Percentiles rank a stretch among this genome's conserved stretches.
Conservation (phyloP, 2,888 invertebrate species). For the Ormia ochracea region DNA sequence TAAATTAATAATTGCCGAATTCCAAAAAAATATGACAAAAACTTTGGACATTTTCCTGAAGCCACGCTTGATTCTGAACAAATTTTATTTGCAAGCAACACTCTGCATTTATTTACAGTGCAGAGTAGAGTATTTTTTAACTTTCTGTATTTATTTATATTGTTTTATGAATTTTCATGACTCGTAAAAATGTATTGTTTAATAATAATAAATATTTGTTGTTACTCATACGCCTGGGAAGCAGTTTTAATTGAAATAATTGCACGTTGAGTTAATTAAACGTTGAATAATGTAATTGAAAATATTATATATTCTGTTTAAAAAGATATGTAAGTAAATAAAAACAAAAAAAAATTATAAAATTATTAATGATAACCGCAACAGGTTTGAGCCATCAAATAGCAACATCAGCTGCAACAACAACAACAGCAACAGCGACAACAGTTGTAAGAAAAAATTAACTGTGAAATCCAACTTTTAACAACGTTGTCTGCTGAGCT, state of each 20-base stretch:
- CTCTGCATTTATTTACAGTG: neutral
- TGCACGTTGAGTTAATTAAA: constrained; percentile 77
- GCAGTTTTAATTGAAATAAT: constrained; percentile 77
- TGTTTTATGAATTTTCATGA: constrained; percentile 52
- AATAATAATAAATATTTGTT: constrained; percentile 51
- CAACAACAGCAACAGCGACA: constrained; percentile 24
- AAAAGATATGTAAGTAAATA: neutral
- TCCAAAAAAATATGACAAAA: no score
- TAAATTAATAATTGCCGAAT: no score
- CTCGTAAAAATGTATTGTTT: constrained; percentile 45
- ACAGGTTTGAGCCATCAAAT: constrained; percentile 7
- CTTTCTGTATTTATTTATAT: neutral
- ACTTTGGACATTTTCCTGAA: neutral
- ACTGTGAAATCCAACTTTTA: constrained; percentile 31
- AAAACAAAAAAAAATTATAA: constrained; percentile 41
- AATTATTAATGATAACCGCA: constrained; percentile 30
- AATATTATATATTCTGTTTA: constrained; percentile 53
- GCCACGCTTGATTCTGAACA: neutral
- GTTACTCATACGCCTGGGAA: constrained; percentile 74
- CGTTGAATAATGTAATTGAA: constrained; percentile 77
- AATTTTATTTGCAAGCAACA: neutral
- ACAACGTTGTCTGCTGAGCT: constrained; percentile 28
- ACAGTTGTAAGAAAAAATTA: constrained; percentile 29
- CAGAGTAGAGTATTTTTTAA: neutral
- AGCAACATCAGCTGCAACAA: no score